These are phyloP conservation scores for Cricetomys ansorgei DNA, from an alignment of 2,113 vertebrate species.

Conservation along the genomic window DNA sequence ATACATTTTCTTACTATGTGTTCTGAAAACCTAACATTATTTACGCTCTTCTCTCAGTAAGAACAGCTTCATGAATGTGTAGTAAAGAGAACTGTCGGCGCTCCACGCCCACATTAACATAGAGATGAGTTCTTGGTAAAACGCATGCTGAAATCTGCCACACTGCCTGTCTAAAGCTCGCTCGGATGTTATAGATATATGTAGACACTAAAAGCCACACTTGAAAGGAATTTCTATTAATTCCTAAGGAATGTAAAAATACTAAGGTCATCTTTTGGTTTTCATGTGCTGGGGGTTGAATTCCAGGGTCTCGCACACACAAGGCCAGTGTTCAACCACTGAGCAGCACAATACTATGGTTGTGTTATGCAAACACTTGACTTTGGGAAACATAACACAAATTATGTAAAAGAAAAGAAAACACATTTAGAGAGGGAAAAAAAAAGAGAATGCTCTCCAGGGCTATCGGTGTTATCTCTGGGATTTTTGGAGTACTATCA, in stretches of 20 bases:
- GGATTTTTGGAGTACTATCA: not conserved
- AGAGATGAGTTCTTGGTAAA: not conserved
- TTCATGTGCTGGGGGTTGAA: not conserved
- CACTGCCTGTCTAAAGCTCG: not conserved
- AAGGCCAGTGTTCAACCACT: not conserved
- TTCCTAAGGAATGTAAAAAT: not conserved
- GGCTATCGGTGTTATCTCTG: not conserved
- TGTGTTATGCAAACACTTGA: not conserved
- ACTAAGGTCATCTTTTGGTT: not conserved
- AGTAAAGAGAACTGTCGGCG: not conserved
- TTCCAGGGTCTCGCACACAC: not conserved
- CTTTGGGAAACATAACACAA: not conserved
- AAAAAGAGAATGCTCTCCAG: not conserved
- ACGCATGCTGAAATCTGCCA: not conserved
- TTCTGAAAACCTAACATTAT: not conserved
- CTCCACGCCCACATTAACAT: not conserved
- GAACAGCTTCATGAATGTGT: not conserved
- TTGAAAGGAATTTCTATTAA: slow-evolving; percentile 17
- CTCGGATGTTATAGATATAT: not conserved
- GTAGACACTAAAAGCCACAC: not conserved
- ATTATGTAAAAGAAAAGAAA: not conserved
- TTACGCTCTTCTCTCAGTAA: not conserved
- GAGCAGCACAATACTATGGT: not conserved
- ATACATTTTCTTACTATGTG: not conserved
- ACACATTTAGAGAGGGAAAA: not conserved